Conservation (phyloP, 2,113 vertebrate species). For the Onychostruthus taczanowskii region DNA sequence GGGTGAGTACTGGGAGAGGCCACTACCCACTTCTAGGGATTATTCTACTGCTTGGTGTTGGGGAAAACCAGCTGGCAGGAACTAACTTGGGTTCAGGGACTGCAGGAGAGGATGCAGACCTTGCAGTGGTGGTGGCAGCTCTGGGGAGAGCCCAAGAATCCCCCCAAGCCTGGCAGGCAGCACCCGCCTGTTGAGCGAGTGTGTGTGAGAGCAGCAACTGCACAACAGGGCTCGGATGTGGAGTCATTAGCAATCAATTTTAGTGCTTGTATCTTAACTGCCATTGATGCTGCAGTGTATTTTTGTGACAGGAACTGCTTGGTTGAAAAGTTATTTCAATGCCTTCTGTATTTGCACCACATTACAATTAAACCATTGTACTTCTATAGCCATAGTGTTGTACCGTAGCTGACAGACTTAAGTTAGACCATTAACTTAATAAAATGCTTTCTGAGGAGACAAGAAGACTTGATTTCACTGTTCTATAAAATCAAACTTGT, state of each 20-base stretch:
- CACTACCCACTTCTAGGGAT: not conserved
- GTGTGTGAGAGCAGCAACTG: not conserved
- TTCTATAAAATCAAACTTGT: not conserved
- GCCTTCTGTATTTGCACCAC: not conserved
- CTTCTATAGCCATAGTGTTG: not conserved
- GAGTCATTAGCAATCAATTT: not conserved
- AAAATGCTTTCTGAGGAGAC: not conserved
- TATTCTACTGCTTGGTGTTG: not conserved
- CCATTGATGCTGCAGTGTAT: not conserved
- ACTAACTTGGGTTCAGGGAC: not conserved
- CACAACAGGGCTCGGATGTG: not conserved
- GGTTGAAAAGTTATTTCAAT: not conserved
- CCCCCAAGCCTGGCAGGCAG: not conserved
- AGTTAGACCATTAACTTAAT: not conserved
- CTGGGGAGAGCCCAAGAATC: not conserved
- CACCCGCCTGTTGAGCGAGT: accelerated
- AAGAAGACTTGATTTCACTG: not conserved
- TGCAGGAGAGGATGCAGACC: not conserved
- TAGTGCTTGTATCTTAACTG: not conserved
- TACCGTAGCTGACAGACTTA: not conserved
- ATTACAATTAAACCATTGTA: not conserved
- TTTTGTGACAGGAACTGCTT: not conserved
- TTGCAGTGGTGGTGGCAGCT: accelerated
- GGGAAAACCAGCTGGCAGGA: not conserved
- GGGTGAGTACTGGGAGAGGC: not conserved